Base-by-base conservation (phyloP, 2,888 invertebrate genomes). In the Lithophane socia region DNA sequence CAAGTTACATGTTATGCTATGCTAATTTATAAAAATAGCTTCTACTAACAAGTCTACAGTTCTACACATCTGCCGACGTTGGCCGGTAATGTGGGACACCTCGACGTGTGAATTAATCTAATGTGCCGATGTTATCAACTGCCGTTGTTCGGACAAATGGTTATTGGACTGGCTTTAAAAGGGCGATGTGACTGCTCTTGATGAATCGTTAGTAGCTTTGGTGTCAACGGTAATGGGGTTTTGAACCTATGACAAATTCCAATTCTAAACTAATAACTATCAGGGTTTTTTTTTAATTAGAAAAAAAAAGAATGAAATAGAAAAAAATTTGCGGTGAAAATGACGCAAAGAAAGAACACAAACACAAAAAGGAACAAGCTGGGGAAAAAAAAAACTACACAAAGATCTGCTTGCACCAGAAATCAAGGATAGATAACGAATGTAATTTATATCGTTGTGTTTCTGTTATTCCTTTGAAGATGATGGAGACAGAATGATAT, bases 101-200 rank as follows among this genome's bases (percentile, higher is more conserved):
- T 64, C 71, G 60, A 76, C 56, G 82, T 85, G 85, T 82, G 78
- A 85, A 82, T 87, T 85, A 87, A 87, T 81, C 78, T 81, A 84
- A 85, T 75, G 64, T 44, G 16, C 12, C 18, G 85, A 85, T 85
- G 77, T 74, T 85, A 85, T 85, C 85, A 54, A 5, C 3, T 4
- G 42, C 56, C 68, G 68, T 70, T 71, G 63, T 58, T n/a, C 44
- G 63, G 75, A 85, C 82, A 85, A 87, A 85, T 85, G 85, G 73
- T 78, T 67, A 81, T 69, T 75, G 70, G 85, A 54, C 63, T 44
- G 66, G 49, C 37, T 64, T 60, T 68, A 44, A 80, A 75, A 78
- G 76, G 75, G 80, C 80, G 70, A 76, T 21, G 60, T 70, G 73
- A 72, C 74, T 66, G 63, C 13, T 13, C 29, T 54, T 85, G 85